A percentile compares a stretch with the other conserved stretches of the same genome.
Conservation (phyloP, 2,888 invertebrate species). For the Amphimallon solstitiale region DNA sequence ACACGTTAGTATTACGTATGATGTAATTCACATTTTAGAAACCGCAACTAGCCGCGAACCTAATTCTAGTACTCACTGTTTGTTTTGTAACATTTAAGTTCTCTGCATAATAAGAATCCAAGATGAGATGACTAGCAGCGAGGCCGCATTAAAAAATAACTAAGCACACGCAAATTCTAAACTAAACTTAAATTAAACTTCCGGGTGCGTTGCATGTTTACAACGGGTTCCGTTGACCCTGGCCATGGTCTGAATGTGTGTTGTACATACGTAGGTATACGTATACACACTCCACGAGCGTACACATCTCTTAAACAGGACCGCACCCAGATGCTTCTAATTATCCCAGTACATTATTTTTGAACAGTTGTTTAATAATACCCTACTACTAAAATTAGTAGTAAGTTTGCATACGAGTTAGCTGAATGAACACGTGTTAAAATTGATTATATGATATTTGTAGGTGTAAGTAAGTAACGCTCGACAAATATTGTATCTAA, state of each 20-base stretch:
- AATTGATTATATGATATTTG: no score
- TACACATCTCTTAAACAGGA: neutral
- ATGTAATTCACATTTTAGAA: conserved; percentile 28
- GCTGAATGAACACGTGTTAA: no score
- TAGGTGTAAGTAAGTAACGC: no score
- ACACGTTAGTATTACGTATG: conserved; percentile 15
- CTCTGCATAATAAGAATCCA: conserved; percentile 43
- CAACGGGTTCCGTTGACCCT: conserved; percentile 52
- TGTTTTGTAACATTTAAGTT: conserved; percentile 44
- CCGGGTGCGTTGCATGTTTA: conserved; percentile 51
- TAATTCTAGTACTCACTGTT: conserved; percentile 41
- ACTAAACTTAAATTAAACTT: conserved; percentile 44
- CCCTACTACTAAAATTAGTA: no score
- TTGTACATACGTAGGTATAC: conserved; percentile 11
- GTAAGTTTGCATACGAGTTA: no score
- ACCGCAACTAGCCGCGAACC: conserved; percentile 39
- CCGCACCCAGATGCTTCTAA: neutral
- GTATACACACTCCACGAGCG: conserved; percentile 6
- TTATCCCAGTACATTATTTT: no score
- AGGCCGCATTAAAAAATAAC: conserved; percentile 40
- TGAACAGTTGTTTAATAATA: no score
- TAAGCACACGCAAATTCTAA: conserved; percentile 48
- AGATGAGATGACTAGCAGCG: conserved; percentile 46
- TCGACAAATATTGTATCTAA: no score
- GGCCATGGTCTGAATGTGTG: conserved; percentile 47